Conservation (phyloP, 2,888 invertebrate species). For the Leptopterna dolabrata region DNA sequence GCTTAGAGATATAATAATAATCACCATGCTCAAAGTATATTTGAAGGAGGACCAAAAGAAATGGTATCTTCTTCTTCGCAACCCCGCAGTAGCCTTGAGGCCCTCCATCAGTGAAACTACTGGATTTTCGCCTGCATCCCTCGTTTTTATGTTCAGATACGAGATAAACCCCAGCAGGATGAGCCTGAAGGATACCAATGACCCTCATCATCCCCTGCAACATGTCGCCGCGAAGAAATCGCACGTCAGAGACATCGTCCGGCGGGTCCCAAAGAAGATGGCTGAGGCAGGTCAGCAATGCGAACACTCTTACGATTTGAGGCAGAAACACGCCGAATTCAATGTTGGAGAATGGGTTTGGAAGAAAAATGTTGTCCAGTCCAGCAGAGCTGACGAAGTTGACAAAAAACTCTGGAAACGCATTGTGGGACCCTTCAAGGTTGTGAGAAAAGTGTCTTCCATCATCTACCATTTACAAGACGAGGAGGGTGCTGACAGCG, state of each 20-base stretch:
- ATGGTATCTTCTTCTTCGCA: slow-evolving; percentile 61
- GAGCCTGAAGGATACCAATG: background rate
- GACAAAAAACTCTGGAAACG: slow-evolving; percentile 20
- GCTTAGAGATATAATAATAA: slow-evolving; percentile 62
- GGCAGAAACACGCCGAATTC: slow-evolving; percentile 17
- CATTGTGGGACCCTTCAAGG: slow-evolving; percentile 44
- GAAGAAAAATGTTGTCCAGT: too few species aligned
- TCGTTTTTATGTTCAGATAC: slow-evolving; percentile 29
- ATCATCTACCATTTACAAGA: slow-evolving; percentile 15
- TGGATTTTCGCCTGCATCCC: slow-evolving; percentile 58
- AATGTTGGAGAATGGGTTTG: slow-evolving; percentile 33
- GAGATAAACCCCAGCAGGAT: background rate
- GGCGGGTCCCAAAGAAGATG: background rate
- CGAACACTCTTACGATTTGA: background rate
- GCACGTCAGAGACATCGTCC: background rate
- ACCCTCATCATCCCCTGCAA: background rate
- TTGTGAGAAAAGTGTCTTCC: background rate
- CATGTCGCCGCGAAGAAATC: background rate
- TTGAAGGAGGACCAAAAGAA: slow-evolving; percentile 59
- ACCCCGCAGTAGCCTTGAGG: slow-evolving; percentile 61
- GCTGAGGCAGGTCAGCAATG: background rate
- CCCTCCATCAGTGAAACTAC: slow-evolving; percentile 59
- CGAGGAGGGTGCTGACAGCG: background rate
- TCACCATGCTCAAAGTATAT: slow-evolving; percentile 61
- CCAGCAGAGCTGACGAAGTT: background rate